These are phyloP conservation scores for Orestias chungarensis DNA, from an alignment of 2,797 vertebrate species.

Conservation along the genomic window DNA sequence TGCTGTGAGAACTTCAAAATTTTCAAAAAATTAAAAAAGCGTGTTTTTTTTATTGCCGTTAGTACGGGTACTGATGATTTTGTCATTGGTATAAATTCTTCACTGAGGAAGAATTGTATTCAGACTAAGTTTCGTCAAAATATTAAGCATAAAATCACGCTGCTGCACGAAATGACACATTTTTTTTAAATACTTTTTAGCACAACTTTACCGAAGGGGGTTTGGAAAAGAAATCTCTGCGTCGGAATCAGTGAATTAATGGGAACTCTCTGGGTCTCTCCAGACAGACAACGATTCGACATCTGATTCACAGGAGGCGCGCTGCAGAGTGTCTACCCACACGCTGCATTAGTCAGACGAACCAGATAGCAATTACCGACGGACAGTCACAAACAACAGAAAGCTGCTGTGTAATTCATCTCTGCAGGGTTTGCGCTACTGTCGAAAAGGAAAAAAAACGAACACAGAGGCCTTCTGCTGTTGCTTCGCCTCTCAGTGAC, in stretches of 20 bases:
- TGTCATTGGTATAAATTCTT: not conserved
- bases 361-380: slow-evolving; percentile 6
- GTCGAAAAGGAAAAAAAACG: not conserved
- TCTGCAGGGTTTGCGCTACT: not conserved
- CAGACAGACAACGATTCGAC: slow-evolving; percentile 12
- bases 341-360: slow-evolving; percentile 2
- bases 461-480: not conserved
- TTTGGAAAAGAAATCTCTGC: not conserved
- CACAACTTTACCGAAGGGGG: not conserved
- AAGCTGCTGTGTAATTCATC: not conserved
- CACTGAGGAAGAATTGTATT: not conserved
- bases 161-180: not conserved
- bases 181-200: not conserved
- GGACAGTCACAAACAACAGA: not conserved
- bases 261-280: not conserved
- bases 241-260: not conserved
- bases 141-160: not conserved
- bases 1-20: no score
- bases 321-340: not conserved
- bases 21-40: no score
- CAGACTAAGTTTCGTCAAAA: not conserved
- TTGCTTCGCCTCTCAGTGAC: not conserved
- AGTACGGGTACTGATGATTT: no score
- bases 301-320: slow-evolving; percentile 5
- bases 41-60: no score